Base-by-base conservation (phyloP, 2,888 invertebrate genomes). In the Agapostemon virescens region DNA sequence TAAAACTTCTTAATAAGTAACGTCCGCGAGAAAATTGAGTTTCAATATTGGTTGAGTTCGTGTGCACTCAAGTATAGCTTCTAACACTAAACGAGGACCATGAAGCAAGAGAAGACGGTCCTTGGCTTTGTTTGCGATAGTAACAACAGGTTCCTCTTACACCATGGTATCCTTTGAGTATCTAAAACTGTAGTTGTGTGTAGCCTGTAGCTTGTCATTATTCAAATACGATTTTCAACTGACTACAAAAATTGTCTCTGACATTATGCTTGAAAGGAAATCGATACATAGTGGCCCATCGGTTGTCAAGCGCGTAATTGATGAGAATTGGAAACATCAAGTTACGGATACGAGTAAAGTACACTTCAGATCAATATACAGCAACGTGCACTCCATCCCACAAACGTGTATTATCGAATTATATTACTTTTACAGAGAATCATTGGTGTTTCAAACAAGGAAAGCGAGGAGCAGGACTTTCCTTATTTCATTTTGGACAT, bases 101-200 rank as follows among this genome's bases (percentile, higher is more conserved):
- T 30, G 58, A 58, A 30, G 30, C 30, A 58, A 30, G 30, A n/a
- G 58, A 17, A 30, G 58, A 30, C 55, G 30, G 26, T 58, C 17
- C 58, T 30, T 30, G 30, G 0, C 20, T 17, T 20, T 17, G 20
- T 30, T 30, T 30, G 30, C 9, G 58, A 58, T 30, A 30, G 58
- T 58, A 58, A 58, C 30, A 15, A 30, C 30, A 6, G 58, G 58
- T 30, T 58, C 58, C 58, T 30, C 58, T 58, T 58, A 30, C 58
- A 7, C 17, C 58, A 17, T 30, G 6, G 30, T 58, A 30, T 58
- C 17, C 58, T 58, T 58, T 9, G 30, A 20, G 7, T 30, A 20
- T 58, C 58, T 58, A 58, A 58, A 58, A 58, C 30, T 30, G 58
- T 58, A 20, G 30, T 58, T 30, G 58, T 30, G 58, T 30, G 30